Conservation (phyloP, 2,113 vertebrate genomes). For the Chascanopsetta lugubris region DNA sequence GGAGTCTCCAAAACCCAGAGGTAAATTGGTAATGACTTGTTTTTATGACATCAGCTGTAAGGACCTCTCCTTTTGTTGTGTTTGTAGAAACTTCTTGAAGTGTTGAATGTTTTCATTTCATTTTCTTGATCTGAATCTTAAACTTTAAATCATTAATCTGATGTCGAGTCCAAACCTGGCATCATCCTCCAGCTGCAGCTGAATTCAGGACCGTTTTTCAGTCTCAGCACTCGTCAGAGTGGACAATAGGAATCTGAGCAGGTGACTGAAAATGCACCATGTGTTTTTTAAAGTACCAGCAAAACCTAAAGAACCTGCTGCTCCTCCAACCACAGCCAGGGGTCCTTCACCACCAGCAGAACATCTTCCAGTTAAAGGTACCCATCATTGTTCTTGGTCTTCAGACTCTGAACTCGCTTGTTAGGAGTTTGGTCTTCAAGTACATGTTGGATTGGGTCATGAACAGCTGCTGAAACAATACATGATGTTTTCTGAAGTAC, state of each 20-base stretch:
- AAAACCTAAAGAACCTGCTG: slow-evolving; percentile 37
- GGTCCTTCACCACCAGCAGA: slow-evolving; percentile 24
- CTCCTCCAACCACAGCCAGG: slow-evolving; percentile 6
- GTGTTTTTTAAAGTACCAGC: slow-evolving; percentile 53
- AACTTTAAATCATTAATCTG: no score
- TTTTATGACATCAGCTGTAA: background rate
- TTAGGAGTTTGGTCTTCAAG: slow-evolving; percentile 39
- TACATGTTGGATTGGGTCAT: background rate
- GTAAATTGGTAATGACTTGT: slow-evolving; percentile 54
- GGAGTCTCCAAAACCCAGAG: slow-evolving; percentile 50
- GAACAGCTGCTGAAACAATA: slow-evolving; percentile 15
- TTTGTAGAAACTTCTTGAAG: slow-evolving; percentile 46
- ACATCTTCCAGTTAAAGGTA: slow-evolving; percentile 53
- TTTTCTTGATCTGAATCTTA: no score
- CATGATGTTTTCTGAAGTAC: slow-evolving; percentile 55
- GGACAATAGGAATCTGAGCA: slow-evolving; percentile 1
- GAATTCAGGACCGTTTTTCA: no score
- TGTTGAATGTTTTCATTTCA: background rate
- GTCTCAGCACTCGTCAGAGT: slow-evolving; percentile 53
- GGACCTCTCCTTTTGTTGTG: background rate
- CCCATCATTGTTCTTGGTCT: background rate
- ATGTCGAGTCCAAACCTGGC: no score
- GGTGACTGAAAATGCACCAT: slow-evolving; percentile 13
- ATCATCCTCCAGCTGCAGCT: background rate
- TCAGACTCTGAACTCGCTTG: slow-evolving; percentile 17